phyloP scores from a whole-genome alignment of 2,797 vertebrate species.

The Gadopsis bispinosus region DNA sequence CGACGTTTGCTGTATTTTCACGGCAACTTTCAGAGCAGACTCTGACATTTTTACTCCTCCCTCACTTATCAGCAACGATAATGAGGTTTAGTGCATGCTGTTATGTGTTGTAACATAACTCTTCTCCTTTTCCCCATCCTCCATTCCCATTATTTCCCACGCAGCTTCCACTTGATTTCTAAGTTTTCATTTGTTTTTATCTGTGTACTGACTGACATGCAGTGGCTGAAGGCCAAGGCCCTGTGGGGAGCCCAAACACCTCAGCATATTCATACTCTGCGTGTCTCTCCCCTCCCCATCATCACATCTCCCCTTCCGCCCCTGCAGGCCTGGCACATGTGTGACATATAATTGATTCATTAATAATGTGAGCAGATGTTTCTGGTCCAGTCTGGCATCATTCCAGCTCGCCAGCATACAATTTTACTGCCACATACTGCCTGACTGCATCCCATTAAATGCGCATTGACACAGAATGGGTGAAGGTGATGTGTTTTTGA shows the following conservation, averaged over 20 bases:
- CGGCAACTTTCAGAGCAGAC: neutral
- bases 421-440: constrained; percentile 55
- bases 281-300: constrained; percentile 24
- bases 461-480: constrained; percentile 67
- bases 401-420: constrained; percentile 60
- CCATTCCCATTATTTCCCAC: neutral
- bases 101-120: neutral
- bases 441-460: constrained; percentile 63
- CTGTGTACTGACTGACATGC: constrained; percentile 35
- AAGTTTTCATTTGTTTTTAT: constrained; percentile 10
- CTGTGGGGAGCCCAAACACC: constrained; percentile 47
- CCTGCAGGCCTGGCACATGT: constrained; percentile 78
- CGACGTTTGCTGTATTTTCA: constrained; percentile 11
- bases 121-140: neutral
- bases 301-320: constrained; percentile 16
- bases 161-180: constrained; percentile 20
- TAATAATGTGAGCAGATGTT: constrained; percentile 87
- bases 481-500: constrained; percentile 52
- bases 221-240: constrained; percentile 54
- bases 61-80: neutral
- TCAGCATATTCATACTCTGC: constrained; percentile 44
- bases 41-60: neutral
- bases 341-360: constrained; percentile 86
- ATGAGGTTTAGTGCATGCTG: neutral
- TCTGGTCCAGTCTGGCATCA: constrained; percentile 69